Evolutionary conservation across 2,797 vertebrate species (phyloP).

Genomic region (Petrocephalus sullivani): DNA sequence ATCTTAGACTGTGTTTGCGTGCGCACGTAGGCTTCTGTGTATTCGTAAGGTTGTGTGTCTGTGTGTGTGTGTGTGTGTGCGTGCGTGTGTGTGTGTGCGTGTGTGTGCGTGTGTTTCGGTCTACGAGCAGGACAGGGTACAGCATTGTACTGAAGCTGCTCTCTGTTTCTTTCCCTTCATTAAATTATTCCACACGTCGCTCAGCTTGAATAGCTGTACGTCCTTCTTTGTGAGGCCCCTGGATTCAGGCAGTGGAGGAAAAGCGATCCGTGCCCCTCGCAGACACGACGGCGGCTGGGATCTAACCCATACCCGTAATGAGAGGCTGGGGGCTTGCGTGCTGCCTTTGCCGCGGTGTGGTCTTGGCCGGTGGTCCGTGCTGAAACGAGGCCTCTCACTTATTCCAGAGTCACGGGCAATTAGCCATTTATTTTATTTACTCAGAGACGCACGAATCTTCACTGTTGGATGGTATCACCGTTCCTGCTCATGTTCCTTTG

Average conservation of each 20-base stretch:
- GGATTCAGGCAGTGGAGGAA: constrained; percentile 38
- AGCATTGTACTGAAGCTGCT: constrained; percentile 42
- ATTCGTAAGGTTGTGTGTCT: neutral
- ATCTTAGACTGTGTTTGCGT: neutral
- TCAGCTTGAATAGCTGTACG: constrained; percentile 35
- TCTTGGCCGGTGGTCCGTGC: neutral
- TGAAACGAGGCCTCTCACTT: neutral
- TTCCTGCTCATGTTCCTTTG: neutral
- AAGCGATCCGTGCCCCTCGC: constrained; percentile 39
- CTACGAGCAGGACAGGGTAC: constrained; percentile 32
- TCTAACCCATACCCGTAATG: constrained; percentile 33
- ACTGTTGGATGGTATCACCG: neutral
- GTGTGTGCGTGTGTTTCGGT: constrained; percentile 30
- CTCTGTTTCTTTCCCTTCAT: constrained; percentile 44
- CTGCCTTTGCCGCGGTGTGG: neutral
- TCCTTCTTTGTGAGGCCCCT: constrained; percentile 42
- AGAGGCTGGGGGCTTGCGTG: constrained; percentile 30
- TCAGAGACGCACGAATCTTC: neutral
- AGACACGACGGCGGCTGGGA: constrained; percentile 19
- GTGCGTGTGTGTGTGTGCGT: neutral
- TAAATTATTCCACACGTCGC: constrained; percentile 50
- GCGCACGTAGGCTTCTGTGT: neutral
- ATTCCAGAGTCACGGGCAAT: neutral
- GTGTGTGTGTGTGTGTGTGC: neutral
- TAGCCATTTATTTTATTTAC: neutral